Conservation (phyloP, 1,140 invertebrate genomes). For the Frieseomelitta varia region DNA sequence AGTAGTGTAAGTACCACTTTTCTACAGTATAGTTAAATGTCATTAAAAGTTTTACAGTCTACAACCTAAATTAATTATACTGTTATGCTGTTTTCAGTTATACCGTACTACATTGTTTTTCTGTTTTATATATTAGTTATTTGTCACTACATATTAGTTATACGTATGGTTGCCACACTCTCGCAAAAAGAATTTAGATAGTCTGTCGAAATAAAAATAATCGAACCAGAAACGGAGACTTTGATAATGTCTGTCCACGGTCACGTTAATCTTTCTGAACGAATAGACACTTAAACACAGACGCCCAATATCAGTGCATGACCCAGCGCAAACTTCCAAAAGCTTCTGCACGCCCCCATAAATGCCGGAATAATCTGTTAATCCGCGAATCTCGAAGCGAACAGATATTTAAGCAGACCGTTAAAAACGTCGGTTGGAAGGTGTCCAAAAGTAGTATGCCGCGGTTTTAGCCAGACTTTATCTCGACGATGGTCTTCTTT, state of each 20-base stretch:
- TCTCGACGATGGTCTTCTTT: background rate
- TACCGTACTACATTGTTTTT: too few relatives aligned
- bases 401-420: background rate
- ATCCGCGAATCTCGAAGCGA: constrained; percentile 7
- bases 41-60: too few relatives aligned
- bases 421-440: background rate
- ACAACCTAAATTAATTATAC: too few relatives aligned
- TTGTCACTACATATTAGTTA: too few relatives aligned
- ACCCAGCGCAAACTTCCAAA: background rate
- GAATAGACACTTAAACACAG: background rate
- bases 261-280: background rate
- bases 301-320: background rate
- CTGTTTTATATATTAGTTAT: too few relatives aligned
- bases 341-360: background rate
- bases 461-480: background rate
- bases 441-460: background rate
- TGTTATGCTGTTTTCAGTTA: too few relatives aligned
- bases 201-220: too few relatives aligned
- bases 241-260: background rate
- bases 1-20: too few relatives aligned
- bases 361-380: background rate
- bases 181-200: too few relatives aligned
- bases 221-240: too few relatives aligned
- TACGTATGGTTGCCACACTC: too few relatives aligned
- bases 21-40: too few relatives aligned